phyloP scores from a whole-genome alignment of 1,140 invertebrate species.

The Caenorhabditis inopinata region DNA sequence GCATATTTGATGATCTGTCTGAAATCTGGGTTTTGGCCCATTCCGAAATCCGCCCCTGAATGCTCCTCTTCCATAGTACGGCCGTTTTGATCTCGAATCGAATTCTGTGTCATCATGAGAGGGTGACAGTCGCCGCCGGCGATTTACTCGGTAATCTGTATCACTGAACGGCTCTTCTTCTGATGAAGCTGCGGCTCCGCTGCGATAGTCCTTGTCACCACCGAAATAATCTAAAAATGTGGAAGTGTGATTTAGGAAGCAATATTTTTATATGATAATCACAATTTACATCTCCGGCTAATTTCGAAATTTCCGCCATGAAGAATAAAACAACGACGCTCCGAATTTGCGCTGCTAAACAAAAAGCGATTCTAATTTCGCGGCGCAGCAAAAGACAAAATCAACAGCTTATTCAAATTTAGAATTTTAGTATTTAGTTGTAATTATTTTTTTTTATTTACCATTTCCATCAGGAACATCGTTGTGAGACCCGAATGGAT shows the following conservation, averaged over 20 bases:
- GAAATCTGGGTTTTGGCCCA: constrained; percentile 45
- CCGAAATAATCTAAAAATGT: constrained; percentile 21
- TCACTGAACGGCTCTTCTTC: constrained; percentile 17
- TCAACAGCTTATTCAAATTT: no score
- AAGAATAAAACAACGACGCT: not conserved
- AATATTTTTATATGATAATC: no score
- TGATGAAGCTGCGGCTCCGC: not conserved
- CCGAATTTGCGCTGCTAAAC: no score
- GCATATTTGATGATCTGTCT: constrained; percentile 59
- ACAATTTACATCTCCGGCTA: no score
- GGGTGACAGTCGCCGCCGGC: not conserved
- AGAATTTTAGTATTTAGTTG: no score
- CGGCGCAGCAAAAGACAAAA: no score
- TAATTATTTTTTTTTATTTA: not conserved
- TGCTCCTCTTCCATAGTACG: not conserved
- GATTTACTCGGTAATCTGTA: not conserved
- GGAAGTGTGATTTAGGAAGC: no score
- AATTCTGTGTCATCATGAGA: not conserved
- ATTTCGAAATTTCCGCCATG: not conserved
- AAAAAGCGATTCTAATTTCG: no score
- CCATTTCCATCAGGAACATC: not conserved
- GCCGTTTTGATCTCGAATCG: not conserved
- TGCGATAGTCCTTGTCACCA: constrained; percentile 4
- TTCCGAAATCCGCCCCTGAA: constrained; percentile 15
- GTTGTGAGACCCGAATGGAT: constrained; percentile 11